phyloP scores from a whole-genome alignment of 2,113 vertebrate species.

The Falcunculus frontatus region DNA sequence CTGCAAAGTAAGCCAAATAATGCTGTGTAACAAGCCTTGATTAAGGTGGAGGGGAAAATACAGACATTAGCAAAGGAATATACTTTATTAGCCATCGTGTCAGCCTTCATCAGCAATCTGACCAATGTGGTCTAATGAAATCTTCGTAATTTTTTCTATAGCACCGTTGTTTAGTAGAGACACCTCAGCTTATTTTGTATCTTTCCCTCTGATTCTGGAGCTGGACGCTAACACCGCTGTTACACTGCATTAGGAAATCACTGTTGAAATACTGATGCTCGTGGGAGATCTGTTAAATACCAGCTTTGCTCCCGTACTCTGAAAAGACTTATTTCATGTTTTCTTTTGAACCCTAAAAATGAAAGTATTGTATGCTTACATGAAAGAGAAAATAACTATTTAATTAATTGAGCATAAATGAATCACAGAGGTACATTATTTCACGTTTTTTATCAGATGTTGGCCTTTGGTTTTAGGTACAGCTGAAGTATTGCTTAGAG shows the following conservation, averaged over 20 bases:
- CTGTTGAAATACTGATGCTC: neutral
- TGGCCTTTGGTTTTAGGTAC: neutral
- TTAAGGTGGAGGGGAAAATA: neutral
- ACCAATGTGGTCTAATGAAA: neutral
- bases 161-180: neutral
- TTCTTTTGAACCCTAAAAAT: neutral
- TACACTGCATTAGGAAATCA: neutral
- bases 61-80: neutral
- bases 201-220: neutral
- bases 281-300: neutral
- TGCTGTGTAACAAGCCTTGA: neutral
- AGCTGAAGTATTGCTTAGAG: neutral
- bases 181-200: fast-evolving
- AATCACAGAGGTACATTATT: neutral
- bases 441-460: neutral
- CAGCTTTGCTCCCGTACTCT: neutral
- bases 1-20: neutral
- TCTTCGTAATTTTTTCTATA: neutral
- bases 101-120: neutral
- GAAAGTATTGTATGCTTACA: neutral
- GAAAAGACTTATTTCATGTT: neutral
- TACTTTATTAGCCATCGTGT: neutral
- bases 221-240: neutral
- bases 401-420: neutral
- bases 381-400: neutral